Conservation (phyloP, 2,113 vertebrate genomes). For the Amphilophus citrinellus region DNA sequence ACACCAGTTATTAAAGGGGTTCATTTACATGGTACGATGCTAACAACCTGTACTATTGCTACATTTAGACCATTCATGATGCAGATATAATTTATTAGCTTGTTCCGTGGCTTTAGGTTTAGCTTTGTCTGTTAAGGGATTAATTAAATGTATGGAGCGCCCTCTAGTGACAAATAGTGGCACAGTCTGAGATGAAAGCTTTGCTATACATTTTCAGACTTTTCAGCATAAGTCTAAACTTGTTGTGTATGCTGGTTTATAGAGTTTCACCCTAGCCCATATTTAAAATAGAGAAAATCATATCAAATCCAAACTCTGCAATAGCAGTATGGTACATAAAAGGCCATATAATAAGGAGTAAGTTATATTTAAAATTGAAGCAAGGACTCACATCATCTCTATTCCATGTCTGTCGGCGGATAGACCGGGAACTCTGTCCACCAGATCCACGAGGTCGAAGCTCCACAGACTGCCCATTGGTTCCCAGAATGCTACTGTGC, state of each 20-base stretch:
- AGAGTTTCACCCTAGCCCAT: background rate
- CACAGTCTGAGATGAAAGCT: background rate
- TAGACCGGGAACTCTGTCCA: conserved; percentile 87
- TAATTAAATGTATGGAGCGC: background rate
- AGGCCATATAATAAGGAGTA: background rate
- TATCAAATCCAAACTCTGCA: background rate
- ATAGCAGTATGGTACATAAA: background rate
- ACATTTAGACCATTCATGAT: background rate
- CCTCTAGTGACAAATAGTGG: conserved; percentile 44
- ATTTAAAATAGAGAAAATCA: background rate
- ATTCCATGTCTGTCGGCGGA: conserved; percentile 94
- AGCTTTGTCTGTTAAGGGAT: background rate
- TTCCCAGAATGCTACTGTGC: conserved; percentile 82
- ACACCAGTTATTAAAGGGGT: background rate
- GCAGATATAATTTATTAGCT: background rate
- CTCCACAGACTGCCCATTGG: conserved; percentile 84
- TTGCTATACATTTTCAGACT: background rate
- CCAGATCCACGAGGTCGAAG: conserved; percentile 81
- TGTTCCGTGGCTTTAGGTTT: background rate
- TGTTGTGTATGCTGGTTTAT: background rate
- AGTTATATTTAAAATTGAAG: background rate
- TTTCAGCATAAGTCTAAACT: background rate
- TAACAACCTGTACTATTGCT: background rate
- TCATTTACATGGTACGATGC: background rate
- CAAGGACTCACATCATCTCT: conserved; percentile 89